phyloP scores from a whole-genome alignment of 2,113 vertebrate genomes.

The Entomyzon cyanotis region DNA sequence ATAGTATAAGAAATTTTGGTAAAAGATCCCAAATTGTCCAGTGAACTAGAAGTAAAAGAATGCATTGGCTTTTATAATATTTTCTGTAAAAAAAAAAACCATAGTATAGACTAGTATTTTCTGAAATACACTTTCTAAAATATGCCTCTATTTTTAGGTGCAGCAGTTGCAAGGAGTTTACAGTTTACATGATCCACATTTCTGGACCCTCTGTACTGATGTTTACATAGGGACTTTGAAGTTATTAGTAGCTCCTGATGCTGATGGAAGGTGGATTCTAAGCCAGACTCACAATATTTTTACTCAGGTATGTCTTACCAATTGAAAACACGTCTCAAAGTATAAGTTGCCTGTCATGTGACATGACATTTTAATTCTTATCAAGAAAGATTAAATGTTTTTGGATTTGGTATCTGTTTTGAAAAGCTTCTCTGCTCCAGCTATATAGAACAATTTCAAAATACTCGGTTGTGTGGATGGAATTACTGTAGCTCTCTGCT shows the following conservation, averaged over 20 bases:
- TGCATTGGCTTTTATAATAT: background rate
- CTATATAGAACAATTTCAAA: background rate
- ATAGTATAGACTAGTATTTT: background rate
- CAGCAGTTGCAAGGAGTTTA: slow-evolving; percentile 97
- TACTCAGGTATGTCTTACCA: slow-evolving; percentile 86
- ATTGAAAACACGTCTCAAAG: background rate
- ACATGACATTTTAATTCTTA: background rate
- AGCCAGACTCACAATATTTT: slow-evolving; percentile 98
- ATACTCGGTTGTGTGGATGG: background rate
- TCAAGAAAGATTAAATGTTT: background rate
- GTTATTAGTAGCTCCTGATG: slow-evolving; percentile 91
- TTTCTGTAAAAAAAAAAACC: background rate
- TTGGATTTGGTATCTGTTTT: background rate
- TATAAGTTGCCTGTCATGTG: background rate
- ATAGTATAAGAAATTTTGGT: background rate
- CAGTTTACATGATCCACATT: slow-evolving; percentile 94
- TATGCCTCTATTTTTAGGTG: slow-evolving; percentile 80
- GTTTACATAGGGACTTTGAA: slow-evolving; percentile 95
- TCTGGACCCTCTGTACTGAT: slow-evolving; percentile 97
- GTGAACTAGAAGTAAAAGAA: background rate
- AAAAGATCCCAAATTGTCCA: background rate
- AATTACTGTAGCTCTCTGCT: background rate
- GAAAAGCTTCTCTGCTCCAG: background rate
- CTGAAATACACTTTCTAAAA: background rate
- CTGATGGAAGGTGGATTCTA: slow-evolving; percentile 93